Percentiles rank a stretch among this genome's conserved stretches.
Evolutionary conservation across 2,888 invertebrate genomes (phyloP).

Genomic region (Crossocerus cetratus): DNA sequence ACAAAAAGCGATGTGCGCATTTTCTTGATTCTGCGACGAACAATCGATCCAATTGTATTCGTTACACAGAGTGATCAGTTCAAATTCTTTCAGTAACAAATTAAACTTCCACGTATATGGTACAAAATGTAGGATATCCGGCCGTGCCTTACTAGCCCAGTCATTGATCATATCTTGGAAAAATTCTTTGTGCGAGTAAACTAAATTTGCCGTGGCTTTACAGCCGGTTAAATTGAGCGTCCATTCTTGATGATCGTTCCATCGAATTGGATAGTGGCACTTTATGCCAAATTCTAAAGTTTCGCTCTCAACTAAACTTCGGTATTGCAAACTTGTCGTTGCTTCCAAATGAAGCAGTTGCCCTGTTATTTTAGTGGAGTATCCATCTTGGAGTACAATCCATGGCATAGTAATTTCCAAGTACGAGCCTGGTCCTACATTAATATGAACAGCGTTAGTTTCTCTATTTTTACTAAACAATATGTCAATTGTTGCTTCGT

Average conservation of each 20-base stretch:
- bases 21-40: slow-evolving; percentile 96
- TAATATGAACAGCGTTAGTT: slow-evolving; percentile 97
- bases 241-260: slow-evolving; percentile 99
- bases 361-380: slow-evolving; percentile 93
- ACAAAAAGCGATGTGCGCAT: slow-evolving; percentile 95
- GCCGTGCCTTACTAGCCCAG: slow-evolving; percentile 95
- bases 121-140: slow-evolving; percentile 95
- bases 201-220: slow-evolving; percentile 94
- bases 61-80: slow-evolving; percentile 94
- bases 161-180: slow-evolving; percentile 96
- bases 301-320: slow-evolving; percentile 95
- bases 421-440: slow-evolving; percentile 96
- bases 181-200: slow-evolving; percentile 97
- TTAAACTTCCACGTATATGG: slow-evolving; percentile 98
- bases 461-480: slow-evolving; percentile 97
- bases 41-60: slow-evolving; percentile 99
- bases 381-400: slow-evolving; percentile 92
- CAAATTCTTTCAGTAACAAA: slow-evolving; percentile 94
- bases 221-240: slow-evolving; percentile 93
- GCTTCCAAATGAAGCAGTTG: slow-evolving; percentile 96
- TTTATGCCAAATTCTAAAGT: slow-evolving; percentile 94
- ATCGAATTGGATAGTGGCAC: slow-evolving; percentile 93
- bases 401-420: slow-evolving; percentile 97
- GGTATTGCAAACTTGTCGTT: slow-evolving; percentile 95
- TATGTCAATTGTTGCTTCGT: slow-evolving; percentile 96